A percentile compares a stretch with the other conserved stretches of the same genome.
Evolutionary conservation across 2,888 invertebrate genomes (phyloP).

Genomic region (Ochlodes sylvanus): DNA sequence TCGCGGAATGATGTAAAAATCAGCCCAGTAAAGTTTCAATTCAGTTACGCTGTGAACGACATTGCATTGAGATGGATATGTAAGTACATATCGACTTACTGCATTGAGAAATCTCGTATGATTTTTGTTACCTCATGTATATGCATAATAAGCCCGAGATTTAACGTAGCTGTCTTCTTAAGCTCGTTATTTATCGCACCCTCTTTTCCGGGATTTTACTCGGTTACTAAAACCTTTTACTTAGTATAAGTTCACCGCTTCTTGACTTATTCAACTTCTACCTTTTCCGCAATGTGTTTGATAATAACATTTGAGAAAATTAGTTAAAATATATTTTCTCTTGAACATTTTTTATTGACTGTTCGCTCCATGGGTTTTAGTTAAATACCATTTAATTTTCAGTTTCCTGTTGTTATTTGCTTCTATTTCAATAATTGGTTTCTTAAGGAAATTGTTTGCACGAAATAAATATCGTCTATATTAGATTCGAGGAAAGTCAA

Average conservation of each 20-base stretch:
- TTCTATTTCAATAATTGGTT: too few species aligned
- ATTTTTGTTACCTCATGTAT: conserved; percentile 14
- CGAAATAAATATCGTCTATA: too few species aligned
- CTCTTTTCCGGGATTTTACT: conserved; percentile 5
- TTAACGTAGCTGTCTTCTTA: conserved; percentile 31
- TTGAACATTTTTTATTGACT: not conserved
- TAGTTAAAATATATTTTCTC: not conserved
- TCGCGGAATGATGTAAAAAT: conserved; percentile 6
- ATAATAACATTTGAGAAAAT: not conserved
- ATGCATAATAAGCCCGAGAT: conserved; percentile 13
- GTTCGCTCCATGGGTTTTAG: too few species aligned
- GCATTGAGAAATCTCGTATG: conserved; percentile 7
- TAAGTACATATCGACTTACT: conserved; percentile 18
- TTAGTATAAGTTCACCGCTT: not conserved
- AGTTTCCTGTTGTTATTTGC: too few species aligned
- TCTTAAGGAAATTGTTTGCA: too few species aligned
- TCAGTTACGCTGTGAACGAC: conserved; percentile 9
- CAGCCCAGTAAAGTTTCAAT: not conserved
- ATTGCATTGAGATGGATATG: conserved; percentile 15
- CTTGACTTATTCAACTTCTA: not conserved
- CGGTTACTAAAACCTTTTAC: conserved; percentile 2
- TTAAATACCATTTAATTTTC: too few species aligned
- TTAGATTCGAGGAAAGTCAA: too few species aligned
- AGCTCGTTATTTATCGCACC: conserved; percentile 36
- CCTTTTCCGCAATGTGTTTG: not conserved